Conservation (phyloP, 2,113 vertebrate species). For the Pituophis catenifer region DNA sequence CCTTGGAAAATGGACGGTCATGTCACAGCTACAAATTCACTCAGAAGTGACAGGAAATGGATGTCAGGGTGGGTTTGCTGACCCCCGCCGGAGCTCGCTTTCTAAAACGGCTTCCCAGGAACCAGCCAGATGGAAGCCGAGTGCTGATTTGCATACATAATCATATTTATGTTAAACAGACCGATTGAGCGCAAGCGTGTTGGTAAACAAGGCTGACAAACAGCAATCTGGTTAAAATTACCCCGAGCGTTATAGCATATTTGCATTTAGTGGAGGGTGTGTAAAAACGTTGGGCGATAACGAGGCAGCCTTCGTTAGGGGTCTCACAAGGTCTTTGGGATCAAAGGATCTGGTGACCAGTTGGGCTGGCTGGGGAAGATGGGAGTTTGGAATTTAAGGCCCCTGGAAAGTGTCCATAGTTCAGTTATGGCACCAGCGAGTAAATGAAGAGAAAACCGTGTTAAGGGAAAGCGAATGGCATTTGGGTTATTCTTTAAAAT, state of each 20-base stretch:
- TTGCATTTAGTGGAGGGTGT: neutral
- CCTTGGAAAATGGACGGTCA: neutral
- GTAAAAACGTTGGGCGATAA: neutral
- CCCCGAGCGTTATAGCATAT: neutral
- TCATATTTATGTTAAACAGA: conserved; percentile 22
- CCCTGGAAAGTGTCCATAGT: neutral
- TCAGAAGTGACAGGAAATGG: neutral
- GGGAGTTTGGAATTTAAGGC: neutral
- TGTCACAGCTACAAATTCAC: neutral
- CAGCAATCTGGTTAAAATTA: conserved; percentile 21
- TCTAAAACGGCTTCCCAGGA: neutral
- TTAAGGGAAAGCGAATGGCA: neutral
- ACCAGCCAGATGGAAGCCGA: neutral
- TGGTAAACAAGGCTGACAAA: conserved; percentile 10
- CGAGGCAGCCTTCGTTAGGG: neutral
- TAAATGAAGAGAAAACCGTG: neutral
- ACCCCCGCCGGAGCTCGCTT: neutral
- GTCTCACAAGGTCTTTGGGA: neutral
- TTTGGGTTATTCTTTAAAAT: neutral
- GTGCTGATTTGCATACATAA: neutral
- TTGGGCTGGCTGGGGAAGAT: neutral
- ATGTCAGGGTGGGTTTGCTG: neutral
- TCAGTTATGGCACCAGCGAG: neutral
- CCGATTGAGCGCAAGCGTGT: neutral
- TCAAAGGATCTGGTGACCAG: neutral